Conservation (phyloP, 2,113 vertebrate genomes). For the Octodon degus region DNA sequence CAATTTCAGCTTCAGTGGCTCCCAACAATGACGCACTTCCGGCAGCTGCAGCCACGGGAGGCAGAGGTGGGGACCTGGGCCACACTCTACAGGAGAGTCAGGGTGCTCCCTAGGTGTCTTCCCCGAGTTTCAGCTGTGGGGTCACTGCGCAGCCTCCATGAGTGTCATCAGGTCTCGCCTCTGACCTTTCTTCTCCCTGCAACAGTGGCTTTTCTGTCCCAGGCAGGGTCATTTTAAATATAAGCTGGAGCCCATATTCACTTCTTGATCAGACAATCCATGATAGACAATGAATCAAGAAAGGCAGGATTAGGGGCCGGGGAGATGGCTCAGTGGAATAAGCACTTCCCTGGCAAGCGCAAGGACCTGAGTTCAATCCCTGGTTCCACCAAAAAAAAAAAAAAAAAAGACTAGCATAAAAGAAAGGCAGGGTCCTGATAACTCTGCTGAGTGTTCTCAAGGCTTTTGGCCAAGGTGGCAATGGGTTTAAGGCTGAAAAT, state of each 20-base stretch:
- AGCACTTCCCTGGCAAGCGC: too few relatives aligned
- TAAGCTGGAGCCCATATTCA: not conserved
- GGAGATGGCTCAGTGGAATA: too few relatives aligned
- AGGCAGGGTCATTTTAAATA: accelerated
- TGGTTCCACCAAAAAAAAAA: too few relatives aligned
- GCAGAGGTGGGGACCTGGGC: not conserved
- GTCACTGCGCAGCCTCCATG: accelerated
- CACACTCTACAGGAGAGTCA: not conserved
- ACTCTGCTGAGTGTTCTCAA: not conserved
- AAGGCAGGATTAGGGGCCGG: too few relatives aligned
- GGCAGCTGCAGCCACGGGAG: not conserved
- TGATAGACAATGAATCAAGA: not conserved
- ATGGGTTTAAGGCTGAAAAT: accelerated
- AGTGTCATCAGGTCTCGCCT: not conserved
- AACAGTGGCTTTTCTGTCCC: not conserved
- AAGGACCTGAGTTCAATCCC: too few relatives aligned
- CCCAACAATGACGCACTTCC: not conserved
- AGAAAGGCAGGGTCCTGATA: not conserved
- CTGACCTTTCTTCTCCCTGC: not conserved
- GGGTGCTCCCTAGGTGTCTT: not conserved
- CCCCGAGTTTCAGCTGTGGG: not conserved
- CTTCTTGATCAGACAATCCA: accelerated
- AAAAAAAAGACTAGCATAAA: too few relatives aligned
- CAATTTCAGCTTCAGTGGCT: too few relatives aligned
- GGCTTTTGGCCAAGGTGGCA: not conserved